phyloP scores from a whole-genome alignment of 2,888 invertebrate genomes.

The Ophioninae sp. region DNA sequence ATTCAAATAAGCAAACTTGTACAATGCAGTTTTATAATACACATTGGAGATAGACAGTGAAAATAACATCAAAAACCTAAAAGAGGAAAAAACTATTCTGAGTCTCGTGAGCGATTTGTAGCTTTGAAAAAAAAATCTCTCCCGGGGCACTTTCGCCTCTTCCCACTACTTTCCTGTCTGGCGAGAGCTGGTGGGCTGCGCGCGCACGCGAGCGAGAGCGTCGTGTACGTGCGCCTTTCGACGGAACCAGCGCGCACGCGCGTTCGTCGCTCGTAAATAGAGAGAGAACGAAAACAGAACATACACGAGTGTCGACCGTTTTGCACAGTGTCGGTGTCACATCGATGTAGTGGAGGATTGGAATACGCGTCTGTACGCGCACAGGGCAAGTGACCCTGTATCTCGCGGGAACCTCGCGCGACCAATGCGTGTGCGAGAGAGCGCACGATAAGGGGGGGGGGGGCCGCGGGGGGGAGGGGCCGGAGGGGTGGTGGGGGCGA shows the following conservation, averaged over 20 bases:
- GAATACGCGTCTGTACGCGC: slow-evolving; percentile 48
- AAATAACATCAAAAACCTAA: neutral
- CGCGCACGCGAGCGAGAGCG: slow-evolving; percentile 50
- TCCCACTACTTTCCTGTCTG: slow-evolving; percentile 46
- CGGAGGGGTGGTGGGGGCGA: no score
- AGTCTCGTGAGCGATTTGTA: neutral
- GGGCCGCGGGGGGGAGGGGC: slow-evolving; percentile 57
- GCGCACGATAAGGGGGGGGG: slow-evolving; percentile 62
- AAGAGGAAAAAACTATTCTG: slow-evolving; percentile 1
- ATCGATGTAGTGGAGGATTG: neutral
- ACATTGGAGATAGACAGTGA: no score
- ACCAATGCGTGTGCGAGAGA: slow-evolving; percentile 45
- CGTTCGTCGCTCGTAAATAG: slow-evolving; percentile 27
- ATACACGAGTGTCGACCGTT: slow-evolving; percentile 22
- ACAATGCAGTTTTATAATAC: no score
- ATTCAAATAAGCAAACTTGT: no score
- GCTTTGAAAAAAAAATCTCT: neutral
- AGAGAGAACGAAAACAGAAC: slow-evolving; percentile 47
- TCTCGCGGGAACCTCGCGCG: slow-evolving; percentile 28
- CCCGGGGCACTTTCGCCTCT: neutral
- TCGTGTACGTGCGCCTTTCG: slow-evolving; percentile 53
- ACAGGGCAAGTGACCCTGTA: slow-evolving; percentile 60
- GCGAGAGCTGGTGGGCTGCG: slow-evolving; percentile 30
- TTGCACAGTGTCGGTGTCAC: slow-evolving; percentile 34
- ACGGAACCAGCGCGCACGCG: slow-evolving; percentile 39